Percentiles rank a stretch among this genome's conserved stretches.
These are phyloP conservation scores for Schrankia costaestrigalis DNA, from an alignment of 2,888 invertebrate species.

Conservation along the genomic window DNA sequence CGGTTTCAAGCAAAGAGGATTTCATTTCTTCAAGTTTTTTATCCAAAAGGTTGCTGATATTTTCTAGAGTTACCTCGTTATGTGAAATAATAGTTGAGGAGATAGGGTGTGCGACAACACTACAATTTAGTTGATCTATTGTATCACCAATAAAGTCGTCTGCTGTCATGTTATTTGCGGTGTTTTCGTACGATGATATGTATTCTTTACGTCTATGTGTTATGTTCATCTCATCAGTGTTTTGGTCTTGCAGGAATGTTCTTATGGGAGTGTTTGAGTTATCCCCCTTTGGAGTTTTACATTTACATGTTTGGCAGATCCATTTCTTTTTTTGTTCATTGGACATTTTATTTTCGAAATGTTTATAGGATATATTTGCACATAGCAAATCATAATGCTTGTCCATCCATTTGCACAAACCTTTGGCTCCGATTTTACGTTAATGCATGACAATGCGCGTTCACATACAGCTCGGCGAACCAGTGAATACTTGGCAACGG, in stretches of 20 bases:
- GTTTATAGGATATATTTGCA: neutral
- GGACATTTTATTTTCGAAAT: neutral
- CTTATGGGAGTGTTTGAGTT: neutral
- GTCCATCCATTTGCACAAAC: too few species aligned
- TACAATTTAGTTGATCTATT: too few species aligned
- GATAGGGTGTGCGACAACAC: neutral
- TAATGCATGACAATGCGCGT: too few species aligned
- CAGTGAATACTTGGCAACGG: too few species aligned
- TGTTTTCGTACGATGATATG: neutral
- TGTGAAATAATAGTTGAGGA: neutral
- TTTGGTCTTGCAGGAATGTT: too few species aligned
- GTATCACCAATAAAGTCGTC: too few species aligned
- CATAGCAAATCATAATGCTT: neutral
- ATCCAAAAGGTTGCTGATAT: neutral
- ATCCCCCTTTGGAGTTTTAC: constrained; percentile 1
- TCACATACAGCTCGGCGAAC: too few species aligned
- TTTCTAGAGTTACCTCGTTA: neutral
- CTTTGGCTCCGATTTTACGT: too few species aligned
- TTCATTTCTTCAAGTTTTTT: neutral
- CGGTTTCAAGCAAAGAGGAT: neutral
- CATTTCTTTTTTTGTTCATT: neutral
- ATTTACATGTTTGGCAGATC: neutral
- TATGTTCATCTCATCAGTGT: too few species aligned
- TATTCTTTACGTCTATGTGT: too few species aligned
- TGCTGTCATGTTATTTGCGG: too few species aligned